Conservation (phyloP, 2,888 invertebrate species). For the Zaprionus bogoriensis region DNA sequence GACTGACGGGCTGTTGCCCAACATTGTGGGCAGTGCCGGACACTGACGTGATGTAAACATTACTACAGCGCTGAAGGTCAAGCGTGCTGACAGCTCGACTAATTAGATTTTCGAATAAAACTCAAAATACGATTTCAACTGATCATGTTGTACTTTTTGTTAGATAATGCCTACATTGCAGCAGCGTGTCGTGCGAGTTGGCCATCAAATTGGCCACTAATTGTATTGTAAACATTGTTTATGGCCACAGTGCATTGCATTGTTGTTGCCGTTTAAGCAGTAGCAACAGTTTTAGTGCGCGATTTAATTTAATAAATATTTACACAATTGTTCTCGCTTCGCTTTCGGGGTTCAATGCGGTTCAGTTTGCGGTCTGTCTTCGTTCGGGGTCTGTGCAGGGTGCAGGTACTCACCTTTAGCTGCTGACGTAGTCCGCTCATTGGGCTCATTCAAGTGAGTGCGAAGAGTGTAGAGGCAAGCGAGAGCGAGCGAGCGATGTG, state of each 20-base stretch:
- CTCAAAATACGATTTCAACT: not conserved
- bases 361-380: constrained; percentile 13
- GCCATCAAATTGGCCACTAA: constrained; percentile 36
- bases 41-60: not conserved
- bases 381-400: not conserved
- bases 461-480: constrained; percentile 9
- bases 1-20: not conserved
- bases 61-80: constrained; percentile 18
- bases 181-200: constrained; percentile 7
- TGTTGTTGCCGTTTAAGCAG: not conserved
- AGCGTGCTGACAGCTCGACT: constrained; percentile 11
- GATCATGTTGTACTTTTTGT: not conserved
- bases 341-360: constrained; percentile 8
- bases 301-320: constrained; percentile 61
- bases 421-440: constrained; percentile 83
- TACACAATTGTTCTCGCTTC: constrained; percentile 47
- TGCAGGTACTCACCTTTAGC: constrained; percentile 79
- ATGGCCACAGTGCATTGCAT: constrained; percentile 16
- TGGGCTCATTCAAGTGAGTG: constrained; percentile 79
- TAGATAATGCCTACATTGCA: not conserved
- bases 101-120: constrained; percentile 1
- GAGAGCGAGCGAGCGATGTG: constrained; percentile 9
- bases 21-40: not conserved
- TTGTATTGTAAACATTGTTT: constrained; percentile 47
- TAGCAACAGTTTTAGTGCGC: not conserved